phyloP scores from a whole-genome alignment of 2,797 vertebrate genomes.

The Diplodus sargus region DNA sequence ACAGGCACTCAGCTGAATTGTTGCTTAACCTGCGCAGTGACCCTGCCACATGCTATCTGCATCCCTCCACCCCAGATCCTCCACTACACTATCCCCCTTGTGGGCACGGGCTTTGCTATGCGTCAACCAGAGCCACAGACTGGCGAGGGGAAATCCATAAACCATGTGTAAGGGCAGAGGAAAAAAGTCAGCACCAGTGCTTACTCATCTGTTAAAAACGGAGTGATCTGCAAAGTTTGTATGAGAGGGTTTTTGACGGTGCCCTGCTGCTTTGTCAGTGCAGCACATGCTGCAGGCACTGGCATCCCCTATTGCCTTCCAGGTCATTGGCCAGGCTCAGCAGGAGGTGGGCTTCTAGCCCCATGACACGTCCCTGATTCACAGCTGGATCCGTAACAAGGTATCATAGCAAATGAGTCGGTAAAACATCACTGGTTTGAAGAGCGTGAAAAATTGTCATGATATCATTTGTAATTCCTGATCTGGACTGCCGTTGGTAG shows the following conservation, averaged over 20 bases:
- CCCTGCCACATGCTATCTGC: conserved; percentile 85
- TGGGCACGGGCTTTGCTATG: conserved; percentile 73
- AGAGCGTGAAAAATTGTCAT: conserved; percentile 87
- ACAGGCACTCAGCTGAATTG: conserved; percentile 84
- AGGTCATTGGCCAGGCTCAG: conserved; percentile 90
- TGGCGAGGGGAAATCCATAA: conserved; percentile 80
- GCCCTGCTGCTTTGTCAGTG: conserved; percentile 91
- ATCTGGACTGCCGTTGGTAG: conserved; percentile 74
- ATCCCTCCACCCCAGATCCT: conserved; percentile 70
- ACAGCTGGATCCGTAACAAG: conserved; percentile 88
- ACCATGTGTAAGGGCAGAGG: conserved; percentile 75
- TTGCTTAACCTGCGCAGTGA: conserved; percentile 88
- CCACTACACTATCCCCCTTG: conserved; percentile 72
- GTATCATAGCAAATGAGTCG: conserved; percentile 91
- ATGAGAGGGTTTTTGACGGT: conserved; percentile 88
- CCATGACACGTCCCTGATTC: conserved; percentile 87
- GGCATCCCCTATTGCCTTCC: conserved; percentile 88
- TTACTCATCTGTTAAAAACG: conserved; percentile 92
- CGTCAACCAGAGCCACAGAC: conserved; percentile 77
- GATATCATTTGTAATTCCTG: conserved; percentile 89
- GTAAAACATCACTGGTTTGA: conserved; percentile 90
- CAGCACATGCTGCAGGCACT: conserved; percentile 90
- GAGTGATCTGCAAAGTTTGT: conserved; percentile 88
- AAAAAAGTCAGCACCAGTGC: conserved; percentile 83
- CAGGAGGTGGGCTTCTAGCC: conserved; percentile 84